Evolutionary conservation across 2,113 vertebrate species (phyloP).

Genomic region (Charadrius vociferus): DNA sequence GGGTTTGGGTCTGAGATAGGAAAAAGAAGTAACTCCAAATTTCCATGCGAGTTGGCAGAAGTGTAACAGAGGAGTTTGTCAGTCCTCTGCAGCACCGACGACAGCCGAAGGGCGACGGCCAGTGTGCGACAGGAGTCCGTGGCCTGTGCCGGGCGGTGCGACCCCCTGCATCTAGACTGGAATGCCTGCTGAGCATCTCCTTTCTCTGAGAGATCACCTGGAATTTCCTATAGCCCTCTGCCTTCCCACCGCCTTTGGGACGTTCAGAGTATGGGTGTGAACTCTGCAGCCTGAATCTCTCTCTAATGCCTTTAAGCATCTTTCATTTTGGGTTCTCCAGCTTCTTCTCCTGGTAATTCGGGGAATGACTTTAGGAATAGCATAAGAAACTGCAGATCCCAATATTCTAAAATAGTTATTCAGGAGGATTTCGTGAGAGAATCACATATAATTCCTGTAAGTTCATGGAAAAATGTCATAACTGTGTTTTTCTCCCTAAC

Average conservation of each 20-base stretch:
- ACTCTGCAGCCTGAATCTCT: rapidly evolving
- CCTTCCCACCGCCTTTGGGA: not conserved
- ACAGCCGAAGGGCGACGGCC: not conserved
- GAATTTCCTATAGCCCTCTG: not conserved
- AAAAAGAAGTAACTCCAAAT: not conserved
- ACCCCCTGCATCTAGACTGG: too few species aligned
- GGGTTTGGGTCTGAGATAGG: not conserved
- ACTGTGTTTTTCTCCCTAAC: not conserved
- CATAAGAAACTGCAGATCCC: not conserved
- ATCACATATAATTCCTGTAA: not conserved
- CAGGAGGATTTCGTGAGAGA: not conserved
- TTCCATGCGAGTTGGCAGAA: not conserved
- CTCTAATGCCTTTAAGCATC: too few species aligned
- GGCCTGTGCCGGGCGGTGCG: rapidly evolving
- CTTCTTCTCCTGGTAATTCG: not conserved
- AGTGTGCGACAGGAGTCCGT: rapidly evolving
- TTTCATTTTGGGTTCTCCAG: not conserved
- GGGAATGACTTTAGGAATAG: not conserved
- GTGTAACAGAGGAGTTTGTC: not conserved
- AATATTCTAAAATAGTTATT: not conserved
- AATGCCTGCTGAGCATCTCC: not conserved
- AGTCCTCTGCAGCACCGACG: not conserved
- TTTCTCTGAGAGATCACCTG: not conserved
- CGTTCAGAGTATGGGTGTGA: not conserved
- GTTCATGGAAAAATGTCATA: not conserved